These are phyloP conservation scores for Columbina picui DNA, from an alignment of 2,113 vertebrate genomes.

Conservation along the genomic window DNA sequence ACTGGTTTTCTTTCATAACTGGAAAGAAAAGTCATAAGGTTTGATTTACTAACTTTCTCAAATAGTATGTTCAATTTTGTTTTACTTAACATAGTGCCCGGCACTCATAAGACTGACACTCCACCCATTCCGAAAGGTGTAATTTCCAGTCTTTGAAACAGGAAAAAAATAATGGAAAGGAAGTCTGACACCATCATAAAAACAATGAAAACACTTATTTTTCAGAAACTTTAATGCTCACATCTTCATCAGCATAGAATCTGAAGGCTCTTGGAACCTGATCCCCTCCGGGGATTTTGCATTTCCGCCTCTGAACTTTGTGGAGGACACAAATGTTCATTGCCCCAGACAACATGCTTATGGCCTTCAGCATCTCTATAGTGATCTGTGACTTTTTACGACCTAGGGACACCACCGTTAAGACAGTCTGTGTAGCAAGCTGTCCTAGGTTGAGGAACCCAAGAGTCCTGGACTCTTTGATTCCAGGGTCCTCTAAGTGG, in stretches of 20 bases:
- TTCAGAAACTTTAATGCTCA: background rate
- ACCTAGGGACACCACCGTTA: background rate
- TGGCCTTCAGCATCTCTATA: background rate
- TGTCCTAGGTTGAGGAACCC: background rate
- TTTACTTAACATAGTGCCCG: background rate
- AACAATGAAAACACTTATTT: background rate
- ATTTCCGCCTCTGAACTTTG: background rate
- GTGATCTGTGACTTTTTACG: background rate
- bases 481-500: background rate
- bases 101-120: accelerated
- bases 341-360: accelerated
- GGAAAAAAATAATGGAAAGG: background rate
- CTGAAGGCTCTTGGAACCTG: background rate
- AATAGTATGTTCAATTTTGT: background rate
- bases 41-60: background rate
- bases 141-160: background rate
- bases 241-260: background rate
- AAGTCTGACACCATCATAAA: background rate
- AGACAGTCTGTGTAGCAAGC: background rate
- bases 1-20: background rate
- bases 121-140: background rate
- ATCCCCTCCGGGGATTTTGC: accelerated
- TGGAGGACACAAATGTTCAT: background rate
- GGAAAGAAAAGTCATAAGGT: background rate
- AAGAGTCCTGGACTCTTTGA: background rate